Conservation (phyloP, 2,113 vertebrate genomes). For the Cephalopterus ornatus region DNA sequence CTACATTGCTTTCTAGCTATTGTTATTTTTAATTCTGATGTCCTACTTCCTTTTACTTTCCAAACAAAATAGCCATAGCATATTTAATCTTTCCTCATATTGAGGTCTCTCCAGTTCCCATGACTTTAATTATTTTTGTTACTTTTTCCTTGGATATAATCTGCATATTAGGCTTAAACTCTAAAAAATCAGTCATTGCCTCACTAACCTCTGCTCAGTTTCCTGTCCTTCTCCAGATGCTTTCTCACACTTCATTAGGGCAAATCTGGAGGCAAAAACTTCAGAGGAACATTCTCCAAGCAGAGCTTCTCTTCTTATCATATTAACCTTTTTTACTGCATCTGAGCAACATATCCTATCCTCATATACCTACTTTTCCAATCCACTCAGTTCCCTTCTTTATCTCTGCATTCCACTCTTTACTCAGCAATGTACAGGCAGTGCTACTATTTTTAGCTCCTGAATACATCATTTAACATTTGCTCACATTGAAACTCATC, state of each 20-base stretch:
- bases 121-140: constrained; percentile 60
- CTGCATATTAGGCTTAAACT: constrained; percentile 44
- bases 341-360: background rate
- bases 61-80: constrained; percentile 32
- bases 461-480: background rate
- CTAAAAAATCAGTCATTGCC: background rate
- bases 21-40: constrained; percentile 57
- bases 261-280: background rate
- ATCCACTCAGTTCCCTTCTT: background rate
- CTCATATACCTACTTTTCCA: background rate
- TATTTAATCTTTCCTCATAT: constrained; percentile 39
- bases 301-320: background rate
- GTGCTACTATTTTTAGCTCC: background rate
- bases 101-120: constrained; percentile 39
- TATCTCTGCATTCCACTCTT: background rate
- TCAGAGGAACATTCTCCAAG: background rate
- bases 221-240: background rate
- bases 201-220: constrained; percentile 24
- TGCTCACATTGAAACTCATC: constrained; percentile 5
- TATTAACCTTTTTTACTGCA: background rate
- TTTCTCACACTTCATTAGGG: constrained; percentile 22
- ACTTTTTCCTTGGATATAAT: constrained; percentile 27
- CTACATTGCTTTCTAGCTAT: constrained; percentile 11
- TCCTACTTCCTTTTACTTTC: constrained; percentile 36
- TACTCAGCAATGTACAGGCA: background rate